Conservation (phyloP, 2,888 invertebrate genomes). For the Phorcus lineatus region DNA sequence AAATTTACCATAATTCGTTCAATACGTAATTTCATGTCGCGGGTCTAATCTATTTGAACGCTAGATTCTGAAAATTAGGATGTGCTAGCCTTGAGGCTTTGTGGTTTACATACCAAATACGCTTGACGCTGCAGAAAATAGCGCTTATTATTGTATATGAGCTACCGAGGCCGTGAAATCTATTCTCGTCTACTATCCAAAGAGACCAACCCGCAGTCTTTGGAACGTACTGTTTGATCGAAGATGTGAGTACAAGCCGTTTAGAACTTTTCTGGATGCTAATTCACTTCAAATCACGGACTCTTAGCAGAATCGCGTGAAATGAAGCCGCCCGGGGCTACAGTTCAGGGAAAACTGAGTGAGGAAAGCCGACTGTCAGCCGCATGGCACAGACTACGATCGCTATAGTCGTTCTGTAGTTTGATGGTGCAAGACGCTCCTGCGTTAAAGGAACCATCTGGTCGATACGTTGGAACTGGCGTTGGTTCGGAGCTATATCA, state of each 20-base stretch:
- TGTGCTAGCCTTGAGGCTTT: too few relatives aligned
- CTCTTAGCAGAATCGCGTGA: conserved; percentile 8
- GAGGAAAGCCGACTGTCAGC: not conserved
- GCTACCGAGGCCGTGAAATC: too few relatives aligned
- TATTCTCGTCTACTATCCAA: too few relatives aligned
- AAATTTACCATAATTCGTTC: too few relatives aligned
- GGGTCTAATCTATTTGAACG: too few relatives aligned
- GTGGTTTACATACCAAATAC: too few relatives aligned
- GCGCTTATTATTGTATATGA: too few relatives aligned
- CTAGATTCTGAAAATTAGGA: too few relatives aligned
- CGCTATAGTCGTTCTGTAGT: not conserved
- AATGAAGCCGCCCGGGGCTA: not conserved
- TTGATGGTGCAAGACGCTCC: not conserved
- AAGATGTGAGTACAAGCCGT: not conserved
- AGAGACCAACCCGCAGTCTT: not conserved
- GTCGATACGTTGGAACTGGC: too few relatives aligned
- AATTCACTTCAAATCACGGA: conserved; percentile 4
- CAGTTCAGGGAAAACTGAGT: not conserved
- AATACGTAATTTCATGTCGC: too few relatives aligned
- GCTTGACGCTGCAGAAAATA: too few relatives aligned
- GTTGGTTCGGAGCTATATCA: not conserved
- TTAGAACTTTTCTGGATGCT: not conserved
- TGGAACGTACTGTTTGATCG: not conserved
- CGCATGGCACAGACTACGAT: not conserved
- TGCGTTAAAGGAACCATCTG: not conserved